Percentiles rank a stretch among this genome's conserved stretches.
These are phyloP conservation scores for Physocephala rufipes DNA, from an alignment of 2,888 invertebrate species.

Conservation along the genomic window DNA sequence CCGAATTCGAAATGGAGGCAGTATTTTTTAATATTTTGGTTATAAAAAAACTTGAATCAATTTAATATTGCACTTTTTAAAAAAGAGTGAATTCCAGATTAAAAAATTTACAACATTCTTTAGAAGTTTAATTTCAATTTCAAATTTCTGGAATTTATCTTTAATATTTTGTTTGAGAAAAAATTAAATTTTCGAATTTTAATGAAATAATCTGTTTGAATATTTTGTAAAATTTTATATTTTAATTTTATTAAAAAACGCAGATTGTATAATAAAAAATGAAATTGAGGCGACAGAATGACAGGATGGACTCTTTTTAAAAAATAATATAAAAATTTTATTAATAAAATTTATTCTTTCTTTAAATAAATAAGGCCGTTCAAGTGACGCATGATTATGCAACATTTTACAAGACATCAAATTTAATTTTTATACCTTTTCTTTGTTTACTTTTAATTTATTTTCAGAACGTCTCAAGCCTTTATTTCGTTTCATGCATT, in stretches of 20 bases:
- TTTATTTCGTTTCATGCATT: constrained; percentile 1
- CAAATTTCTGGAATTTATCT: neutral
- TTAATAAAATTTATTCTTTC: neutral
- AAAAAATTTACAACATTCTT: no score
- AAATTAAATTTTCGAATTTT: neutral
- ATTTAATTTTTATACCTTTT: neutral
- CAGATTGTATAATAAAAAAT: neutral
- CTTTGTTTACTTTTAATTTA: no score
- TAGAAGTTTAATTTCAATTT: no score
- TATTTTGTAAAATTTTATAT: no score
- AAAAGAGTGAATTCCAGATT: neutral
- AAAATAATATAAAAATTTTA: neutral
- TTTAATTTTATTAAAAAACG: no score
- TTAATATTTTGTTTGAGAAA: neutral
- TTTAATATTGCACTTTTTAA: neutral
- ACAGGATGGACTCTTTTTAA: no score
- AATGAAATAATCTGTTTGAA: no score
- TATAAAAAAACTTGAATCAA: neutral
- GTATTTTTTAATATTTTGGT: neutral
- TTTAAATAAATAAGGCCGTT: no score
- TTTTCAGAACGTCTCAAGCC: neutral
- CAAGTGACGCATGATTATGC: no score
- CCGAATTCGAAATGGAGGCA: neutral
- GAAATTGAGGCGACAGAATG: no score
- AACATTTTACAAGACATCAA: neutral